Evolutionary conservation across 37 sponge, comb jelly and placozoan species (phyloP).

Genomic region (Aphrocallistes beatrix): DNA sequence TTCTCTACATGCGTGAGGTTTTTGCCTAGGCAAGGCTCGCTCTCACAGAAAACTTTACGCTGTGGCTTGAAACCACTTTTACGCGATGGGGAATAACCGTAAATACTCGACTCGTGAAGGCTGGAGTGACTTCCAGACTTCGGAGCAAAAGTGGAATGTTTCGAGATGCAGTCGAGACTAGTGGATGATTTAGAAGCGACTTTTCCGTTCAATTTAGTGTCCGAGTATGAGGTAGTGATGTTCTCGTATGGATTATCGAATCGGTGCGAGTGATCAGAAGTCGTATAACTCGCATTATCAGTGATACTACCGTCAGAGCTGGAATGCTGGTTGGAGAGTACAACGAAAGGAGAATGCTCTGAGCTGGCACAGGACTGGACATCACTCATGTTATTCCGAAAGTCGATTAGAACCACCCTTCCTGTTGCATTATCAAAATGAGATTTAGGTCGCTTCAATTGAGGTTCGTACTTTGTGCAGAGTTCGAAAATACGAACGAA

Average conservation of each 20-base stretch:
- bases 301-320: conserved; percentile 1
- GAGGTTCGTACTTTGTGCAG: neutral
- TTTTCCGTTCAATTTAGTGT: neutral
- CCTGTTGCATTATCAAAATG: neutral
- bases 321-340: neutral
- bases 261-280: neutral
- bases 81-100: neutral
- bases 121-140: neutral
- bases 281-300: neutral
- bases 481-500: neutral
- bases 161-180: neutral
- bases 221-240: neutral
- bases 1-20: neutral
- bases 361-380: neutral
- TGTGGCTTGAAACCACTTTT: neutral
- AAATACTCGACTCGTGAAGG: neutral
- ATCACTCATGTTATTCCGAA: neutral
- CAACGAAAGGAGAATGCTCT: neutral
- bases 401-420: neutral
- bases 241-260: neutral
- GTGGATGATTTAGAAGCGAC: neutral
- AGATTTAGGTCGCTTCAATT: neutral
- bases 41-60: neutral
- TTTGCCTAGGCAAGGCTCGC: neutral
- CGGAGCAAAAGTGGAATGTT: neutral